A percentile compares a stretch with the other conserved stretches of the same genome.
Conservation (phyloP, 2,797 vertebrate genomes). For the Halcyon leucocephala region DNA sequence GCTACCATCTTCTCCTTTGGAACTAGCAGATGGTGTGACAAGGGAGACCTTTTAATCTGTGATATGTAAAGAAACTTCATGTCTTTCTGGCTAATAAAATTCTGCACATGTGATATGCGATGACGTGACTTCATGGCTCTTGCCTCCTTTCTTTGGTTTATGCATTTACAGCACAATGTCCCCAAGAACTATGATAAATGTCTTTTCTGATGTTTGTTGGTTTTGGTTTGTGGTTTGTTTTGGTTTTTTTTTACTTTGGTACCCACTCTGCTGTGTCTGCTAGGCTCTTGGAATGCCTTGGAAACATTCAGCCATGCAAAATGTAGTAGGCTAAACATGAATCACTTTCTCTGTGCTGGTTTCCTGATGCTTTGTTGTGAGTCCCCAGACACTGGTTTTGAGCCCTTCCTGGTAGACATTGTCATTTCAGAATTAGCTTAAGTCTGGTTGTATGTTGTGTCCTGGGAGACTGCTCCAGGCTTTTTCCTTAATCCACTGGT, state of each 20-base stretch:
- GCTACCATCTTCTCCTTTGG: neutral
- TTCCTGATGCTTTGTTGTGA: neutral
- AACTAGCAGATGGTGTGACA: neutral
- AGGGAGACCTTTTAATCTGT: neutral
- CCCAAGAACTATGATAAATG: neutral
- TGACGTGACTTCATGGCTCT: neutral
- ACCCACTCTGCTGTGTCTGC: neutral
- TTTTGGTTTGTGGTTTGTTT: neutral
- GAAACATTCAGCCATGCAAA: neutral
- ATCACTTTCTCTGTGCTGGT: neutral
- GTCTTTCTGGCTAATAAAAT: neutral
- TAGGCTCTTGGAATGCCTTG: neutral
- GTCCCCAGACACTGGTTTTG: neutral
- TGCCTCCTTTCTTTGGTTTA: neutral
- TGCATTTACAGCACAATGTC: neutral
- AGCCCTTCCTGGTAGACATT: slow-evolving; percentile 19
- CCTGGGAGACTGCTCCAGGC: neutral
- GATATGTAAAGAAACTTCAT: neutral
- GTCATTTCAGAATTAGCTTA: neutral
- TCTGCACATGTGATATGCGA: neutral
- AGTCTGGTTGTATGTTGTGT: neutral
- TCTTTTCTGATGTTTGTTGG: neutral
- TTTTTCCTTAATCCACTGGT: neutral
- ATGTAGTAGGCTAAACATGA: neutral
- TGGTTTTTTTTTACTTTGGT: neutral